Base-by-base conservation (phyloP, 2,888 invertebrate genomes). In the Panopea generosa region DNA sequence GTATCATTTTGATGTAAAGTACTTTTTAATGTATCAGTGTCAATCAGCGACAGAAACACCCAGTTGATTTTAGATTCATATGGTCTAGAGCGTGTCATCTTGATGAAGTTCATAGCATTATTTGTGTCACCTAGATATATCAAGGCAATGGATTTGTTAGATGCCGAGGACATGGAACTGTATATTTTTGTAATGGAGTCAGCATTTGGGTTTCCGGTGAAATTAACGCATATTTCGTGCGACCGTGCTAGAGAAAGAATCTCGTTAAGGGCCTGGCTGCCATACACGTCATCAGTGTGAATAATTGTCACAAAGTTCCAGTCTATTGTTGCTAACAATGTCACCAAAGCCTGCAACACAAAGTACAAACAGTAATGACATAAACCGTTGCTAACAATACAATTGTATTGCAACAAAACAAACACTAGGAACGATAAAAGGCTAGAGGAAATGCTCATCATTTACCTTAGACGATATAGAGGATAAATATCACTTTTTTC, bases 251-350 rank as follows among this genome's bases (percentile, higher is more conserved):
- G 22, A 0, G n/a, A 16, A 1, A 6, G 40, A 49, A 80, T 70
- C 7, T 47, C 56, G n/a, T 43, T 24, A 16, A 52, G 60, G 14
- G 59, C 63, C n/a, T 29, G 33, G 14, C 14, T n/a, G 14, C 85
- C 83, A 26, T 72, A 78, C 14, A 61, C 65, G 33, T 85, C 82
- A 26, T 80, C 61, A 7, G 82, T 80, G 29, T 82, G 76, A 4
- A 87, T 62, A 26, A 84, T 50, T 4, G 71, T 71, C 1, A 84
- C 61, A 53, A 80, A 84, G 24, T 82, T 82, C 86, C 87, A 87
- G 18, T 71, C 69, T 22, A 73, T 45, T 1, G 67, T 24, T 16
- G 59, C 9, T 22, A 85, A 53, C 26, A 84, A 68, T 26, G 78
- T 56, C 1, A 84, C 40, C 14, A 84, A 68, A 16, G 80, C 82